These are phyloP conservation scores for Typhlomys cinereus DNA, from an alignment of 2,113 vertebrate species.

Conservation along the genomic window DNA sequence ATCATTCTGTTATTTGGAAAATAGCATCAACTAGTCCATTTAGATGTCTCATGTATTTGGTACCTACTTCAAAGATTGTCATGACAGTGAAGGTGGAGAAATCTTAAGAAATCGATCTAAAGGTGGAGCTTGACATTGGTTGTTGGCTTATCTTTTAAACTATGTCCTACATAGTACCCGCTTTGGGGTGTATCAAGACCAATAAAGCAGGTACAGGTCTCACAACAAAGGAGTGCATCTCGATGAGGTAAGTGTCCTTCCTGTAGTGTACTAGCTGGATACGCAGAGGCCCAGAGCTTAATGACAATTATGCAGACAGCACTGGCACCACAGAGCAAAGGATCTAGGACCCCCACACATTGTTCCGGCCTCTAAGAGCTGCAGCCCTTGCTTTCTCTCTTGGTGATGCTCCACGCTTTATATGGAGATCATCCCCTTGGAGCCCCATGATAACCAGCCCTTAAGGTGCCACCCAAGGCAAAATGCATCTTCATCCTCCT, in stretches of 20 bases:
- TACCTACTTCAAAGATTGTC: not conserved
- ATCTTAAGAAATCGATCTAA: not conserved
- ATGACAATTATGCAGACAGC: conserved; percentile 61
- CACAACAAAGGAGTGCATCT: conserved; percentile 41
- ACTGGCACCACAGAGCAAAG: conserved; percentile 52
- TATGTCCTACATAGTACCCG: not conserved
- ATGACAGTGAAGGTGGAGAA: not conserved
- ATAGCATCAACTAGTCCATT: not conserved
- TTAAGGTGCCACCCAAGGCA: not conserved
- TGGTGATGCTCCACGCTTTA: conserved; percentile 63
- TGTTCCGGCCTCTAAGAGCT: conserved; percentile 74
- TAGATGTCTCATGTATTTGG: not conserved
- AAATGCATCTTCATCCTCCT: conserved; percentile 65
- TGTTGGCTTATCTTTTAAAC: conserved; percentile 71
- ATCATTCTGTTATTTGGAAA: conserved; percentile 22
- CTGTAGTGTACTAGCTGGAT: not conserved
- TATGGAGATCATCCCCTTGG: conserved; percentile 20
- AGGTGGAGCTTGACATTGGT: conserved; percentile 43
- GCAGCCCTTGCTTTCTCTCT: conserved; percentile 73
- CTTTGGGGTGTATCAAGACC: conserved; percentile 1
- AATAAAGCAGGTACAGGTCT: conserved; percentile 43
- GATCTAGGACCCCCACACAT: conserved; percentile 13
- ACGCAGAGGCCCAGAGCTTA: not conserved
- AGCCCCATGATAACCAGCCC: conserved; percentile 5
- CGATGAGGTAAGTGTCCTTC: conserved; percentile 73